Conservation (phyloP, 1,140 invertebrate species). For the Brachionus asplanchnoidis region DNA sequence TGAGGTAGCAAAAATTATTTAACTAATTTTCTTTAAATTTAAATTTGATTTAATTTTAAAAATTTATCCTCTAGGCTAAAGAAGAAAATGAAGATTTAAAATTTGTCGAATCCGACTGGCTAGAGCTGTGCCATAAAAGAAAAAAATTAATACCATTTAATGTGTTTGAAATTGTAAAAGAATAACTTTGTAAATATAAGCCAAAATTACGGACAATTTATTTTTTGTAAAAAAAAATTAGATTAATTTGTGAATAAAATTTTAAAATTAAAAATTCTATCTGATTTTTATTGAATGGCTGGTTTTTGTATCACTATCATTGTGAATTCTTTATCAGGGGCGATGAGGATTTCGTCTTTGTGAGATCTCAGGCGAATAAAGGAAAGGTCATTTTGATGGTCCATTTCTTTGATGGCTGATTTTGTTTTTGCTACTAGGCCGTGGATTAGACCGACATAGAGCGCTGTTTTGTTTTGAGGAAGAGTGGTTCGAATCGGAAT, state of each 20-base stretch:
- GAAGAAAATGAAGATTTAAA: slow-evolving; percentile 25
- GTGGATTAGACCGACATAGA: slow-evolving; percentile 2
- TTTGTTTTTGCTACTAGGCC: slow-evolving; percentile 64
- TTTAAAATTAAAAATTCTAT: not conserved
- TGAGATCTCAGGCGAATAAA: slow-evolving; percentile 89
- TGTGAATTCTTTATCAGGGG: slow-evolving; percentile 63
- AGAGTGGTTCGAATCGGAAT: slow-evolving; percentile 25
- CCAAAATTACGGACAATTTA: slow-evolving; percentile 10
- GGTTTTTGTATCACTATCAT: slow-evolving; percentile 38
- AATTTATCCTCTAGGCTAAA: not conserved
- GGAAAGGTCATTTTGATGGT: slow-evolving; percentile 90
- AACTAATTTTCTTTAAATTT: no score
- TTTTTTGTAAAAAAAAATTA: not conserved
- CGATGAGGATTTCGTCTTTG: slow-evolving; percentile 95
- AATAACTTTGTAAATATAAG: not conserved
- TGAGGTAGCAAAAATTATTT: not conserved
- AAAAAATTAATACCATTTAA: slow-evolving; percentile 8
- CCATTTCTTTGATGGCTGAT: slow-evolving; percentile 86
- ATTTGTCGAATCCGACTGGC: slow-evolving; percentile 18
- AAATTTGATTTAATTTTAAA: not conserved
- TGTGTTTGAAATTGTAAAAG: slow-evolving; percentile 3
- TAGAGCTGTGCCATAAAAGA: not conserved
- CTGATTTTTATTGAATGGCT: not conserved
- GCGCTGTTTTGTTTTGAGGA: not conserved
- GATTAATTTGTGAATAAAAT: not conserved